Percentiles rank a stretch among this genome's conserved stretches.
phyloP scores from a whole-genome alignment of 1,140 invertebrate species.

The Pseudobourletiella spinata region DNA sequence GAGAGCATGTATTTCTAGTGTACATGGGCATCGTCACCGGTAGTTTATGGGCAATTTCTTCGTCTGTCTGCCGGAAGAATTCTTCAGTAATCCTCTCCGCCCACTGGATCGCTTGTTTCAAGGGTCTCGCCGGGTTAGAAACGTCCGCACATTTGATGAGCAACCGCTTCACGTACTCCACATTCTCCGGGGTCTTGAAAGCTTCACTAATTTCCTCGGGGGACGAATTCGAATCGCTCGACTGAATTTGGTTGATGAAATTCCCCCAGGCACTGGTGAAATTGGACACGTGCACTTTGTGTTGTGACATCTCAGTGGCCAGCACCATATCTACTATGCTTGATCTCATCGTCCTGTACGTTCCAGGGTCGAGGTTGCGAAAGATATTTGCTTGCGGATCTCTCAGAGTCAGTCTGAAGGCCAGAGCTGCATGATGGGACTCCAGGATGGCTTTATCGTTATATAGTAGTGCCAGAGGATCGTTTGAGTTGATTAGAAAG shows the following conservation, averaged over 20 bases:
- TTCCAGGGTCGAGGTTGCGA: conserved; percentile 64
- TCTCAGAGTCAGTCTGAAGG: conserved; percentile 80
- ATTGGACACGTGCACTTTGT: conserved; percentile 89
- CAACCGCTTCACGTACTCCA: conserved; percentile 75
- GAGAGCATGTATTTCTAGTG: conserved; percentile 78
- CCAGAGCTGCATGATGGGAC: conserved; percentile 87
- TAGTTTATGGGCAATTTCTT: conserved; percentile 71
- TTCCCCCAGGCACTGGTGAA: conserved; percentile 69
- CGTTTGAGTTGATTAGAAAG: conserved; percentile 79
- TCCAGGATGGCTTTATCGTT: conserved; percentile 89
- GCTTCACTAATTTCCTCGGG: neutral
- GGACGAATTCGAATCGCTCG: neutral
- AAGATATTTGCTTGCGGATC: conserved; percentile 81
- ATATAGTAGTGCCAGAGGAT: conserved; percentile 77
- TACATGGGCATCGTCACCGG: conserved; percentile 95
- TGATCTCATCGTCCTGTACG: conserved; percentile 64
- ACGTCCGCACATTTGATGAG: conserved; percentile 95
- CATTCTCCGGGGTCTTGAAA: conserved; percentile 45
- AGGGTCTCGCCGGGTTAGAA: conserved; percentile 79
- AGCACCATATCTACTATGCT: conserved; percentile 89
- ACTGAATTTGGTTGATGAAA: neutral
- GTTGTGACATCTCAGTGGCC: conserved; percentile 81
- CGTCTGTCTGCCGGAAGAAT: conserved; percentile 75
- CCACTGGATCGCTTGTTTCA: conserved; percentile 79
- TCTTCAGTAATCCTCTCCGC: conserved; percentile 73